These are phyloP conservation scores for Ptychodera flava DNA, from an alignment of 35 echinoderm and acorn worm genomes.

Conservation along the genomic window DNA sequence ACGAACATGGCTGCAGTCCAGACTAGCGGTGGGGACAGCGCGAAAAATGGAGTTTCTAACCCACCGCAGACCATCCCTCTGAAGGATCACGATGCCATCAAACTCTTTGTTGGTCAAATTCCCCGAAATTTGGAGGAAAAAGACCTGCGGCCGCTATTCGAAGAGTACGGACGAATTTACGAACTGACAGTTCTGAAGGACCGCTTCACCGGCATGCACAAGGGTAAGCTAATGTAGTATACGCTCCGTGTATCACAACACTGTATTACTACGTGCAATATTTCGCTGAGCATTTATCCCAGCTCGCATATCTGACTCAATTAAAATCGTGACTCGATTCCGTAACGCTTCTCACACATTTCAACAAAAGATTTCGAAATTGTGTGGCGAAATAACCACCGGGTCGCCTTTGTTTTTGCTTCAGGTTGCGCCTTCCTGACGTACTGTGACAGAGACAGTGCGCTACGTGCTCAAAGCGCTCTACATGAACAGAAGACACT, in stretches of 20 bases:
- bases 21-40: not conserved
- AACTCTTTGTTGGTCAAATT: constrained; percentile 93
- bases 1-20: constrained; percentile 24
- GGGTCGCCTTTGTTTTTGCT: constrained; percentile 13
- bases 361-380: not conserved
- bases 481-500: constrained; percentile 98
- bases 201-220: constrained; percentile 87
- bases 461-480: constrained; percentile 75
- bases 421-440: constrained; percentile 97
- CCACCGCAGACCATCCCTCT: constrained; percentile 87
- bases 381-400: not conserved
- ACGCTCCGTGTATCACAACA: constrained; percentile 1
- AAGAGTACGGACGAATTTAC: constrained; percentile 88
- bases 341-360: not conserved
- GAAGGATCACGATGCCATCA: constrained; percentile 99
- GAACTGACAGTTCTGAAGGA: constrained; percentile 94
- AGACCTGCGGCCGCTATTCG: constrained; percentile 88
- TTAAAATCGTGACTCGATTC: not conserved
- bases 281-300: not conserved
- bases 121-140: constrained; percentile 95
- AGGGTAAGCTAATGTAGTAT: constrained; percentile 78
- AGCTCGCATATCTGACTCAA: not conserved
- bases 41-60: constrained; percentile 12
- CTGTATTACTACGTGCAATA: not conserved
- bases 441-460: constrained; percentile 95